phyloP scores from a whole-genome alignment of 1,140 invertebrate genomes.

The Drosophila tristis region DNA sequence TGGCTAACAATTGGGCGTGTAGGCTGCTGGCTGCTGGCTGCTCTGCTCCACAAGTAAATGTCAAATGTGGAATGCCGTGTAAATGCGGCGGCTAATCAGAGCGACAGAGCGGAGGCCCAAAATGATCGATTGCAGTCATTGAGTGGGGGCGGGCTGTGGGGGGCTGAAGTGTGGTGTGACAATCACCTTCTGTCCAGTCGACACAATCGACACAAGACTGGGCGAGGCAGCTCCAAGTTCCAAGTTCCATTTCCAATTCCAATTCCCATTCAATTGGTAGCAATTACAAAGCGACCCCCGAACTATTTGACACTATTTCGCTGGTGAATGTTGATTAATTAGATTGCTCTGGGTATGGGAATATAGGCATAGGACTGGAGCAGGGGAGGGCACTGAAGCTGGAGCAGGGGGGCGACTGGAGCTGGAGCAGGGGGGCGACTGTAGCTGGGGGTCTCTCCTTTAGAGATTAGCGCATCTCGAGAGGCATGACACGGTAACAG shows the following conservation, averaged over 20 bases:
- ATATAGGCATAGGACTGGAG: background rate
- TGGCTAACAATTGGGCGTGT: slow-evolving; percentile 49
- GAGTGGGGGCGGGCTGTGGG: too few species aligned
- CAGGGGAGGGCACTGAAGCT: too few species aligned
- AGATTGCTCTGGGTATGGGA: slow-evolving; percentile 45
- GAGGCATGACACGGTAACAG: slow-evolving; percentile 26
- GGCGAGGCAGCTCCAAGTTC: slow-evolving; percentile 34
- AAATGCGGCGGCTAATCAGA: slow-evolving; percentile 76
- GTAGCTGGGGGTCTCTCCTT: background rate
- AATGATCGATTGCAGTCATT: slow-evolving; percentile 54
- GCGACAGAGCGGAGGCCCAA: slow-evolving; percentile 25
- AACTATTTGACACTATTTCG: slow-evolving; percentile 66
- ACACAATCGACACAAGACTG: slow-evolving; percentile 36
- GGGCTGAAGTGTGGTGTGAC: slow-evolving; percentile 12
- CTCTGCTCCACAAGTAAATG: slow-evolving; percentile 36
- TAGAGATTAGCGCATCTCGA: slow-evolving; percentile 73
- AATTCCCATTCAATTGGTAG: slow-evolving; percentile 47
- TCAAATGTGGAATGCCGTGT: slow-evolving; percentile 67
- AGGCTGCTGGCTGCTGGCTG: background rate
- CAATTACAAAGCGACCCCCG: slow-evolving; percentile 47
- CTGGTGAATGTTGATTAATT: slow-evolving; percentile 75
- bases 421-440: background rate
- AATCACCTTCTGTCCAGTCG: slow-evolving; percentile 46
- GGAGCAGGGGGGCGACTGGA: background rate
- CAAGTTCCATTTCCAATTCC: slow-evolving; percentile 20